phyloP scores from a whole-genome alignment of 1,140 invertebrate species.

The Papilio xuthus region DNA sequence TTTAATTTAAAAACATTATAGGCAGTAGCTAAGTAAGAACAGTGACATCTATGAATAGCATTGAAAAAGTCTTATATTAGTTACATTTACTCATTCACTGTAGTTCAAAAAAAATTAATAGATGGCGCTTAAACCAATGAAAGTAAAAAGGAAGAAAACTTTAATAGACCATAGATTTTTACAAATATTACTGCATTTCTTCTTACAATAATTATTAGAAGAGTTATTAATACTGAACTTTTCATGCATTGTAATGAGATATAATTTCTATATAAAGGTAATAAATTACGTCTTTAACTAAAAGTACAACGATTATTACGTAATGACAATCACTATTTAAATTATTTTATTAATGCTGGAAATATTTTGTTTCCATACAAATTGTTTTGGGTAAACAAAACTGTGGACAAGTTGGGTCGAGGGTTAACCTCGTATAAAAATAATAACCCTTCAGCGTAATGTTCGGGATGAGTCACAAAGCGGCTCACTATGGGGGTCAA shows the following conservation, averaged over 20 bases:
- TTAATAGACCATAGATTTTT: no score
- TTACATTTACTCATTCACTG: neutral
- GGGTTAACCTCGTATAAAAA: conserved; percentile 29
- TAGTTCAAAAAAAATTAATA: neutral
- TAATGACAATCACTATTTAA: neutral
- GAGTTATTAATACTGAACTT: neutral
- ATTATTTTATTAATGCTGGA: neutral
- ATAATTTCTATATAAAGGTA: neutral
- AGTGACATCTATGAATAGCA: neutral
- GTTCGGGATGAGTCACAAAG: conserved; percentile 14
- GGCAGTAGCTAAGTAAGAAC: no score
- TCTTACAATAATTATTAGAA: neutral
- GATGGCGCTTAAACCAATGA: neutral
- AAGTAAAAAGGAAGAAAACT: neutral
- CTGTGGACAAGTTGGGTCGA: conserved; percentile 1
- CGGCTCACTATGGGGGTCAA: conserved; percentile 25
- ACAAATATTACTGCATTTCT: neutral
- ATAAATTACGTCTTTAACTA: neutral
- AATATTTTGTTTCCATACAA: neutral
- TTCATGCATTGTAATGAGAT: neutral
- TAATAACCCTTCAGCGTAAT: conserved; percentile 22
- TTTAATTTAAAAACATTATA: no score
- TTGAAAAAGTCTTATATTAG: neutral
- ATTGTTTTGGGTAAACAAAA: conserved; percentile 25
- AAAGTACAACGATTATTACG: neutral